Evolutionary conservation across 2,888 invertebrate species (phyloP).

Genomic region (Phortica okadai): DNA sequence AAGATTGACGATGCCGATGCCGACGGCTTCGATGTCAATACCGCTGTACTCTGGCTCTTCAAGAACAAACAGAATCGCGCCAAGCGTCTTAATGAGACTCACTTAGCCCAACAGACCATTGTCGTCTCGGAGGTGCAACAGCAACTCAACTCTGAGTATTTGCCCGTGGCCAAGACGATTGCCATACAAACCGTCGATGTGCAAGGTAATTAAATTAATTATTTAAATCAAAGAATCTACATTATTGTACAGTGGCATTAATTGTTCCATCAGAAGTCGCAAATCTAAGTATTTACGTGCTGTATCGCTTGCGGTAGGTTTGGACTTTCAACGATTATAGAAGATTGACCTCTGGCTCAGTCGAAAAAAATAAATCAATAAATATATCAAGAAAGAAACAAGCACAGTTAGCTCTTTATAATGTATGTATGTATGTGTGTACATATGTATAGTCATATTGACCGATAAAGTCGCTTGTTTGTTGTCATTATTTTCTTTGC

Average conservation of each 20-base stretch:
- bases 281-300: background rate
- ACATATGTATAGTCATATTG: background rate
- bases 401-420: background rate
- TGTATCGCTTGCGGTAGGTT: conserved; percentile 41
- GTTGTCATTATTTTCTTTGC: background rate
- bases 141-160: conserved; percentile 82
- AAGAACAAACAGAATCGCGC: conserved; percentile 77
- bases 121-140: conserved; percentile 88
- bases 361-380: conserved; percentile 40
- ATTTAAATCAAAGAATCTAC: conserved; percentile 6
- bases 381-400: background rate
- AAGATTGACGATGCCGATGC: conserved; percentile 86
- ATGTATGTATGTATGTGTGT: background rate
- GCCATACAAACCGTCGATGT: conserved; percentile 87
- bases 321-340: conserved; percentile 54
- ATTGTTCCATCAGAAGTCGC: background rate
- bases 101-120: conserved; percentile 80
- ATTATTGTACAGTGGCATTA: conserved; percentile 21
- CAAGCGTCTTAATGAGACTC: conserved; percentile 49
- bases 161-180: conserved; percentile 87
- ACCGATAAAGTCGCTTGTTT: conserved; percentile 19
- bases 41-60: conserved; percentile 89
- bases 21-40: conserved; percentile 84
- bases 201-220: conserved; percentile 77
- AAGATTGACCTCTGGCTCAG: conserved; percentile 45